Conservation (phyloP, 2,888 invertebrate genomes). For the Dryococelus australis region DNA sequence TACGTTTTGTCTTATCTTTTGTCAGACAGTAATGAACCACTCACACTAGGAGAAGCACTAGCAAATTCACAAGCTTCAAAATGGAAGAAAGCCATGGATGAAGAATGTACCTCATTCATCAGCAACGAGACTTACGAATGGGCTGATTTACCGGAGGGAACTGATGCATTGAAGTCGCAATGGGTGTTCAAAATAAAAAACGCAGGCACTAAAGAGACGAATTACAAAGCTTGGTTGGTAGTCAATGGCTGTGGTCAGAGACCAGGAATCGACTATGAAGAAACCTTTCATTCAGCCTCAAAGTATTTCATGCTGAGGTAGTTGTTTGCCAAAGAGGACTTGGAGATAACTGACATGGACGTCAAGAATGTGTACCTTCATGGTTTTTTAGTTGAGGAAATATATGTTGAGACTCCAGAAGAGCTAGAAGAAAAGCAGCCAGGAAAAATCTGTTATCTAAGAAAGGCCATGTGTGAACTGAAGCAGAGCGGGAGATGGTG, state of each 20-base stretch:
- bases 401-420: not conserved
- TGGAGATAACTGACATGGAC: slow-evolving; percentile 10
- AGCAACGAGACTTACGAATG: not conserved
- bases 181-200: not conserved
- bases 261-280: not conserved
- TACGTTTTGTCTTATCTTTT: not conserved
- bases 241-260: not conserved
- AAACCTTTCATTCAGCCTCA: not conserved
- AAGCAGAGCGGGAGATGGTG: not conserved
- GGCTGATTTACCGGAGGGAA: not conserved
- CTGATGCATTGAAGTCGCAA: not conserved
- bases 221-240: not conserved
- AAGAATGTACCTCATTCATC: not conserved
- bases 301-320: not conserved
- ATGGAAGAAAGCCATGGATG: not conserved
- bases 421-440: not conserved
- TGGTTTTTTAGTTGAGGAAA: not conserved
- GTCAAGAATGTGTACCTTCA: not conserved
- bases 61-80: not conserved
- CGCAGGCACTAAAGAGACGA: not conserved
- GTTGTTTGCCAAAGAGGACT: too few species aligned
- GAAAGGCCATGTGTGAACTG: not conserved
- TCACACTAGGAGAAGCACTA: not conserved
- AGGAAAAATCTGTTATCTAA: not conserved
- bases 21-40: not conserved